phyloP scores from a whole-genome alignment of 2,797 vertebrate genomes.

The Mionectes olivaceus region DNA sequence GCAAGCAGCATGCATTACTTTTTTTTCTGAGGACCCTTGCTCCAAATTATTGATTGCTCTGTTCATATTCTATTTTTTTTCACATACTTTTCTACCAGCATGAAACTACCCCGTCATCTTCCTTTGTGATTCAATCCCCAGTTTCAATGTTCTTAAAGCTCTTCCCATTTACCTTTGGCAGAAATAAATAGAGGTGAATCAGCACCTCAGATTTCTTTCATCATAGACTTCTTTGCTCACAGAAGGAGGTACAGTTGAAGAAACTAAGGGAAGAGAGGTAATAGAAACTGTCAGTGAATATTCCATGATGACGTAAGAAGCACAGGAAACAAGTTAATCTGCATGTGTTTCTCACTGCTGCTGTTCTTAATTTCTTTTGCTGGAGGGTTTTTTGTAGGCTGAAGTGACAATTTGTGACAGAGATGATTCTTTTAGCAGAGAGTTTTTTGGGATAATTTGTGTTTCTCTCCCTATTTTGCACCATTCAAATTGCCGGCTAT shows the following conservation, averaged over 20 bases:
- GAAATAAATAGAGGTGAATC: background rate
- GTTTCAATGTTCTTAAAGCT: background rate
- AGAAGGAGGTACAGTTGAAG: background rate
- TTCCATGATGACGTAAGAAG: background rate
- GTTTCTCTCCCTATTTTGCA: background rate
- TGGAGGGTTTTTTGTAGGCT: background rate
- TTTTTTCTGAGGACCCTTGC: background rate
- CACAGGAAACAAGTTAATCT: background rate
- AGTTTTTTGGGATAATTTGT: background rate
- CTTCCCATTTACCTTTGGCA: background rate
- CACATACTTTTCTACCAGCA: background rate
- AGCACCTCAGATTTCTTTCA: background rate
- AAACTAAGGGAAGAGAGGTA: background rate
- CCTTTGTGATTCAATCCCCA: background rate
- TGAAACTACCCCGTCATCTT: background rate
- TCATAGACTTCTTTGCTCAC: rapidly evolving
- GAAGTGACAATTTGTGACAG: background rate
- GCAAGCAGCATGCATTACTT: background rate
- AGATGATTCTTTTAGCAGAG: background rate
- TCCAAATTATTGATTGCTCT: background rate
- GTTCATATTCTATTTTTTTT: background rate
- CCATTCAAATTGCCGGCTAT: background rate
- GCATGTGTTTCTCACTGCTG: background rate
- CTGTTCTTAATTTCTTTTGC: background rate
- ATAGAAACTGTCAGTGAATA: background rate